These are phyloP conservation scores for Villa cingulata DNA, from an alignment of 2,888 invertebrate species.

Conservation along the genomic window DNA sequence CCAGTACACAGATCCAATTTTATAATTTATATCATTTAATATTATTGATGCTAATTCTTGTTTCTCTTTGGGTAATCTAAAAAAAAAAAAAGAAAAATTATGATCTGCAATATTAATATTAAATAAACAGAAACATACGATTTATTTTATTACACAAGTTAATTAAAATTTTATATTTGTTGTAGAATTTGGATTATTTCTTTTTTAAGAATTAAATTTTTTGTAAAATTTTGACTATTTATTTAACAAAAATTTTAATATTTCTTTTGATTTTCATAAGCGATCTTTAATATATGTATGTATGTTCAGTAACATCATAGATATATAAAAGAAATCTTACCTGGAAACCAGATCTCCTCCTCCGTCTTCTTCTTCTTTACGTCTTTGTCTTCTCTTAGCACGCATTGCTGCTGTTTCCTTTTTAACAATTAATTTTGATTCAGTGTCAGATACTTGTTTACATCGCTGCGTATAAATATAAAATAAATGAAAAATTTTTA, in stretches of 20 bases:
- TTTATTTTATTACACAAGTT: no score
- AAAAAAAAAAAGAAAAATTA: background rate
- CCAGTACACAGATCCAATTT: constrained; percentile 60
- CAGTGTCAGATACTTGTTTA: constrained; percentile 2
- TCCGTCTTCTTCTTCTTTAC: constrained; percentile 35
- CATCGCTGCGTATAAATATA: constrained; percentile 1
- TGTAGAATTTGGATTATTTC: no score
- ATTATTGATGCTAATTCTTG: constrained; percentile 58
- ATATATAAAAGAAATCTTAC: constrained; percentile 6
- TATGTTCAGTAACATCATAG: no score
- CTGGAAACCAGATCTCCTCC: constrained; percentile 30
- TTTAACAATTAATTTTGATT: constrained; percentile 39
- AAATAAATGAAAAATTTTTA: background rate
- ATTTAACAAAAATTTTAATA: background rate
- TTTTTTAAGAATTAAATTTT: no score
- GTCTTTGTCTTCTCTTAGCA: constrained; percentile 27
- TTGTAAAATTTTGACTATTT: no score
- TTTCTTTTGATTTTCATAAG: background rate
- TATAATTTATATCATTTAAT: constrained; percentile 64
- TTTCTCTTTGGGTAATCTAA: constrained; percentile 44
- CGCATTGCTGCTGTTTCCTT: constrained; percentile 33
- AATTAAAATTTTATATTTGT: no score
- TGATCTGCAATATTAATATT: no score
- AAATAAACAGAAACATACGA: no score
- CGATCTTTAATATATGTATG: background rate